phyloP scores from a whole-genome alignment of 2,888 invertebrate species.

The Orthosia gracilis region DNA sequence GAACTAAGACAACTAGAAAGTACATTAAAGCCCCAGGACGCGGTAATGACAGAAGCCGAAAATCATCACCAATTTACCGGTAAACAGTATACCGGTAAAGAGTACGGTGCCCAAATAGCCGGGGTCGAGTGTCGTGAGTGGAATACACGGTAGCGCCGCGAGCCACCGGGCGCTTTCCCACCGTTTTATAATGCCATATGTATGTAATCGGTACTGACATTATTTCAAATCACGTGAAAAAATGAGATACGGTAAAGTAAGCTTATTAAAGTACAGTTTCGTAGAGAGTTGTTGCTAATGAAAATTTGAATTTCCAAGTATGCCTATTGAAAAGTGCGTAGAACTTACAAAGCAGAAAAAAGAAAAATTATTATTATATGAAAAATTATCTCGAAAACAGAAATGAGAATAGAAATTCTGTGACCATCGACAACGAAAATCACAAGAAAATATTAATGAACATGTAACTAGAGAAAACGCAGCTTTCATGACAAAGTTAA shows the following conservation, averaged over 20 bases:
- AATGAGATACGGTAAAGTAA: neutral
- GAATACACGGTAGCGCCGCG: conserved; percentile 88
- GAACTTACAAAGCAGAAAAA: neutral
- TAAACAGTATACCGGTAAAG: conserved; percentile 82
- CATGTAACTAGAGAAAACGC: conserved; percentile 26
- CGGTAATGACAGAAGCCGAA: conserved; percentile 88
- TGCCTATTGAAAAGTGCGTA: neutral
- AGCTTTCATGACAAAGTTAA: conserved; percentile 28
- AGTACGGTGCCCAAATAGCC: conserved; percentile 85
- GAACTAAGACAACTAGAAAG: conserved; percentile 81
- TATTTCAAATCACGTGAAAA: conserved; percentile 42
- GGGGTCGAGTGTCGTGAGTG: conserved; percentile 86
- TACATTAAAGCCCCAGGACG: conserved; percentile 73
- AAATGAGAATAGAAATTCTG: conserved; percentile 28
- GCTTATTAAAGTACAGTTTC: neutral
- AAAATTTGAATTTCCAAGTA: too few relatives aligned
- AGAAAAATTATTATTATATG: too few relatives aligned
- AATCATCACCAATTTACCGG: conserved; percentile 86
- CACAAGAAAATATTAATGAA: neutral
- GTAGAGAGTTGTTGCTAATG: neutral
- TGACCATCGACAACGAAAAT: neutral
- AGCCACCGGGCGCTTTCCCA: conserved; percentile 88
- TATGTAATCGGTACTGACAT: conserved; percentile 57
- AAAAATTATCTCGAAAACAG: neutral
- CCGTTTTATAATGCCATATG: conserved; percentile 69